Evolutionary conservation across 2,797 vertebrate genomes (phyloP), one percentile per base, ranked within the genome.

Genomic region (Emys orbicularis): DNA sequence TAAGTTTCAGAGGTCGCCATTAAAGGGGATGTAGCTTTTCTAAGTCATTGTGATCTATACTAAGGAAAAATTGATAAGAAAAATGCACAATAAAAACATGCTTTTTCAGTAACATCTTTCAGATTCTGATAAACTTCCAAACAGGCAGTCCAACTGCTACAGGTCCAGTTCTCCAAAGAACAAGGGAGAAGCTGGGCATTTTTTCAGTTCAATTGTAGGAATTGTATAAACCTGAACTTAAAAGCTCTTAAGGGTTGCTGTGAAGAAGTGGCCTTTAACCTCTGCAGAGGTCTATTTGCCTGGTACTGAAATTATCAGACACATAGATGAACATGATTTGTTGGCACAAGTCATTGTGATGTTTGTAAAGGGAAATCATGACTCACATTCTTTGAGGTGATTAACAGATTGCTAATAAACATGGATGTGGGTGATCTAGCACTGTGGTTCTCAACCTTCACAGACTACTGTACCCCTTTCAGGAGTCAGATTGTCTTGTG

Each of bases 111-210:
- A n/a, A n/a, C 65, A 68, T 68, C 7, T 4, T 50, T 8, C 2
- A 6, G 61, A 47, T 5, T 79, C 21, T 21, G 1, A 1, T 3
- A 2, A 47, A 41, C 18, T 12, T 27, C n/a, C 3, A 8, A 37
- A 41, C 12, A 21, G 12, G 1, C 18, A 8, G 34, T 11, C 21
- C 1, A 65, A n/a, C n/a, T 34, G 61, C 16, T 65, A 3, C 5
- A 8, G 1, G 31, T 0, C 2, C 3, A 23, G 18, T 1, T 1
- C 23, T 25, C 41, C 15, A 3, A 11, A 1, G 9, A 90, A 6
- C 65, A 18, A 37, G 18, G 34, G 34, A n/a, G 95, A 87, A 12
- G 7, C 87, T 77, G 53, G 65, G 19, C 34, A 21, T 21, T 68
- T 68, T 59, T 59, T 27, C 25, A 27, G 10, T 56, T 59, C n/a